Conservation (phyloP, 2,113 vertebrate genomes). For the Sylvia atricapilla region DNA sequence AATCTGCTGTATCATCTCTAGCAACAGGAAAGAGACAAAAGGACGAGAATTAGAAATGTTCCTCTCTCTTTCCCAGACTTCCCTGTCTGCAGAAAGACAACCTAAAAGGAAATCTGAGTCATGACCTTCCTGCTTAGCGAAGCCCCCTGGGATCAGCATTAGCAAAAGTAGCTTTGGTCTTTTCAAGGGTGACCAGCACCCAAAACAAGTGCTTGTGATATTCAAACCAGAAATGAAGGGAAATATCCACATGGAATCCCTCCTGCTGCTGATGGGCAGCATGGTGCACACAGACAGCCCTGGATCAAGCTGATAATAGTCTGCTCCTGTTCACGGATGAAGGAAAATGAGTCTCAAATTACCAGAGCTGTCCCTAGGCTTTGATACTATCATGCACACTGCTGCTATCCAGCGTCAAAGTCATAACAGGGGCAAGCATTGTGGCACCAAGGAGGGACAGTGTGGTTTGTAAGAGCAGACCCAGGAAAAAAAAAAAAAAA, state of each 20-base stretch:
- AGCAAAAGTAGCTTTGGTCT: neutral
- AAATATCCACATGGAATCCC: neutral
- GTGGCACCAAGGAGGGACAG: constrained; percentile 24
- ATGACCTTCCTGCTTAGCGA: neutral
- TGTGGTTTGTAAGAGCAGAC: neutral
- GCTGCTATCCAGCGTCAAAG: constrained; percentile 27
- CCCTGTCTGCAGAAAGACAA: neutral
- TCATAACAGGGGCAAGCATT: constrained; percentile 38
- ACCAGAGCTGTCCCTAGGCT: neutral
- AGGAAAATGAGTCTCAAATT: constrained; percentile 13
- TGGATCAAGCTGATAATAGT: neutral
- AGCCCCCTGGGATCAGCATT: neutral
- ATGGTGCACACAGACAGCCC: neutral
- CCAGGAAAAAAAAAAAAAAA: neutral
- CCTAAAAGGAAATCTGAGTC: constrained; percentile 2
- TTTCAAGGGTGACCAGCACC: constrained; percentile 2
- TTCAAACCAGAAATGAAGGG: neutral
- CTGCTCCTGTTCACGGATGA: neutral
- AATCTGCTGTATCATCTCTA: neutral
- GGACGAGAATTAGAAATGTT: neutral
- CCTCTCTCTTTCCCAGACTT: neutral
- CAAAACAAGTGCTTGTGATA: neutral
- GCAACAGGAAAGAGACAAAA: neutral
- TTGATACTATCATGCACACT: constrained; percentile 27
- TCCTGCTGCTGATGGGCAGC: neutral